Evolutionary conservation across 2,797 vertebrate species (phyloP).

Genomic region (Scarus forsteni): DNA sequence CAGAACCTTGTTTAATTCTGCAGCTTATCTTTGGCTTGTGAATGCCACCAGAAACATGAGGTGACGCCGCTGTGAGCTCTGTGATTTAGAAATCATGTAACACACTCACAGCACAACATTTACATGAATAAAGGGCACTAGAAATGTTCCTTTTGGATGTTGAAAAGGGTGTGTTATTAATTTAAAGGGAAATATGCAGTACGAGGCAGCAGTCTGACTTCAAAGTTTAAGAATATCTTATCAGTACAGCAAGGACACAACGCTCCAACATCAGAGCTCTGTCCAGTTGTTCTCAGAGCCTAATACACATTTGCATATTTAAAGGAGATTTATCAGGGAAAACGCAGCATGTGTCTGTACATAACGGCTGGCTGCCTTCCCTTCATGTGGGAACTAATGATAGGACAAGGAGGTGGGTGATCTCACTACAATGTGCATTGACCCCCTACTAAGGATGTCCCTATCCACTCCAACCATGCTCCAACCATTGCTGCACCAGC

Average conservation of each 20-base stretch:
- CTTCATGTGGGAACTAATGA: conserved; percentile 54
- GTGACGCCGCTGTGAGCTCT: too few species aligned
- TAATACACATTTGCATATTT: conserved; percentile 68
- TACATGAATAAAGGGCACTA: too few species aligned
- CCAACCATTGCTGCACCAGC: conserved; percentile 67
- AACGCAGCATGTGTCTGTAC: conserved; percentile 70
- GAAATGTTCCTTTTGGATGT: too few species aligned
- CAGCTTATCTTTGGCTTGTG: too few species aligned
- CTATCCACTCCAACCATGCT: conserved; percentile 54
- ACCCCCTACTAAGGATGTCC: conserved; percentile 75
- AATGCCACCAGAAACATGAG: too few species aligned
- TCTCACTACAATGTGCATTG: conserved; percentile 75
- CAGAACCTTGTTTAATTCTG: too few species aligned
- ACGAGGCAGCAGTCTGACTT: neutral
- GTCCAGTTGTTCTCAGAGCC: conserved; percentile 42
- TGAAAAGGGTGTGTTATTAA: too few species aligned
- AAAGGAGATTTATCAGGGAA: conserved; percentile 70
- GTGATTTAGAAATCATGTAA: too few species aligned
- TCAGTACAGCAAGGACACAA: conserved; percentile 18
- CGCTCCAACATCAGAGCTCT: conserved; percentile 24
- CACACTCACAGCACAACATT: too few species aligned
- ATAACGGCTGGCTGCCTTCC: conserved; percentile 59
- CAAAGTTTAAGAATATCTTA: neutral
- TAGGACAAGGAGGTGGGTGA: conserved; percentile 62
- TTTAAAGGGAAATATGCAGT: too few species aligned